Base-by-base conservation (phyloP, 2,113 vertebrate genomes). In the Archilochus colubris region DNA sequence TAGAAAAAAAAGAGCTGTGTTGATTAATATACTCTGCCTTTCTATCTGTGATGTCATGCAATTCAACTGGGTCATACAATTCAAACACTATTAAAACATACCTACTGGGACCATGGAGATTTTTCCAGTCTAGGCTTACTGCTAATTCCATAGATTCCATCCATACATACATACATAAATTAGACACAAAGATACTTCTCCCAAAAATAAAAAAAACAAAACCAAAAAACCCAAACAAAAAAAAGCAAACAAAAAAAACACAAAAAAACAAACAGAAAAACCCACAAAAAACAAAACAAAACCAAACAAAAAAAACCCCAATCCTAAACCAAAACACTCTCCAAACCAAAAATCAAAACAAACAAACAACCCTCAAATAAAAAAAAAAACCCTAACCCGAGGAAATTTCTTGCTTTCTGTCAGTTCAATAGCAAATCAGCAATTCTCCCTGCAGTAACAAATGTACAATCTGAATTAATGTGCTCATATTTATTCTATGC, bases 1-100 rank as follows among this genome's bases (percentile, higher is more conserved):
- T 99, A 95, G 38, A 97, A 93, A 66, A 96, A 96, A 97, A 89
- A 96, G 5, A 97, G 61, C 2, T 78, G n/a, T 28, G 74, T 23
- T 94, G 21, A 97, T 86, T 77, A 89, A 94, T 61, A 31, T 58
- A 93, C 94, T 95, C 94, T 58, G 25, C 43, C 31, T 96, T 86
- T 95, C 70, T 66, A 13, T 30, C 28, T 51, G 13, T 9, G 21
- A 93, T 86, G 31, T 85, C 54, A 92, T 12, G 83, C 6, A 94
- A 89, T 18, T 93, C 30, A 95, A 14, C 8, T 82, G 40, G 40
- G 40, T 40, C 40, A 40, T 40, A 40, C 24, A n/a, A 40, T 43
- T 82, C n/a, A 68, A 80, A 89, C 8, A n/a, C 16, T 36, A 86
- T 40, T 46, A 75, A 76, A 92, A 70, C 20, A 74, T 4, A 66